Conservation (phyloP, 2,888 invertebrate genomes). For the Clusia tigrina region DNA sequence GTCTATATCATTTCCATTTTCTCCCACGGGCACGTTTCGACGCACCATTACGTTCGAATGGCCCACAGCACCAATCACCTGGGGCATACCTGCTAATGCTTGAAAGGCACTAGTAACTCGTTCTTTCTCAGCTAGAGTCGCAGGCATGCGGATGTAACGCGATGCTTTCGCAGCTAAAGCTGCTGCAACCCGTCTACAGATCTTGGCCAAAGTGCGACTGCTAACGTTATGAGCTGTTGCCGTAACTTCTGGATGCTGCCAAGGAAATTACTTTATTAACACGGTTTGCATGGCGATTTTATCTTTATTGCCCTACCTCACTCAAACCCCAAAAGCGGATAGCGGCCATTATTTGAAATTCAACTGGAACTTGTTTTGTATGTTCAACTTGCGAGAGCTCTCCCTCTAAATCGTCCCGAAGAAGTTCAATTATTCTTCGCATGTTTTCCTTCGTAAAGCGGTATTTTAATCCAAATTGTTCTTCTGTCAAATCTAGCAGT, state of each 20-base stretch:
- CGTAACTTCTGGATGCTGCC: conserved; percentile 48
- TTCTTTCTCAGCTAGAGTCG: conserved; percentile 55
- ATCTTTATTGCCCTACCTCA: conserved; percentile 31
- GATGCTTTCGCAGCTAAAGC: conserved; percentile 54
- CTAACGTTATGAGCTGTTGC: conserved; percentile 50
- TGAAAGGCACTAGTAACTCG: conserved; percentile 52
- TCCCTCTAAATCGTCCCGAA: conserved; percentile 52
- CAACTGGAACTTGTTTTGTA: conserved; percentile 53
- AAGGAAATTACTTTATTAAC: too few relatives aligned
- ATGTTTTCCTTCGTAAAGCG: conserved; percentile 54
- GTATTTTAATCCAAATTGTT: conserved; percentile 49
- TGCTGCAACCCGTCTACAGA: conserved; percentile 49
- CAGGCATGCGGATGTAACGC: conserved; percentile 56
- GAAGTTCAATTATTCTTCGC: conserved; percentile 50
- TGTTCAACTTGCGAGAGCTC: conserved; percentile 24
- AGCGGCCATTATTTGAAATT: conserved; percentile 52
- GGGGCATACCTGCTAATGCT: conserved; percentile 51
- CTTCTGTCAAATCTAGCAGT: conserved; percentile 47
- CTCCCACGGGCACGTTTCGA: too few relatives aligned
- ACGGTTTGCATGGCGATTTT: too few relatives aligned
- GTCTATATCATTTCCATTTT: neutral
- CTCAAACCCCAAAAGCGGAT: conserved; percentile 52
- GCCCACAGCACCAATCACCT: conserved; percentile 52
- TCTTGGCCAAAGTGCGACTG: conserved; percentile 49
- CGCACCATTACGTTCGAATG: conserved; percentile 43